phyloP scores from a whole-genome alignment of 2,888 invertebrate genomes.

The Agrotis puta region DNA sequence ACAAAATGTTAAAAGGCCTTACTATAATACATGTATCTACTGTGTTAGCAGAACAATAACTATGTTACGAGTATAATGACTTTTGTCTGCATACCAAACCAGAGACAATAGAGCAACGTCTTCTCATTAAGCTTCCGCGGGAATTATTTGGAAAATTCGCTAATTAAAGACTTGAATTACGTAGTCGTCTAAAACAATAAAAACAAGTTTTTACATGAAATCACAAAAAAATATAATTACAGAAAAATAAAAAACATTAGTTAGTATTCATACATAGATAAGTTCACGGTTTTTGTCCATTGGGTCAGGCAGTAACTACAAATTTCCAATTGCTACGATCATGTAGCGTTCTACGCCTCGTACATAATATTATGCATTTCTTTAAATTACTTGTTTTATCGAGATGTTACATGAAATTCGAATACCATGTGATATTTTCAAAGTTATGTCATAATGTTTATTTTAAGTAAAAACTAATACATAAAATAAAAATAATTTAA shows the following conservation, averaged over 20 bases:
- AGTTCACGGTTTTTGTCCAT: too few relatives aligned
- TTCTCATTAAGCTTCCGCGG: neutral
- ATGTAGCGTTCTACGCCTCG: too few relatives aligned
- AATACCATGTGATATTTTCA: neutral
- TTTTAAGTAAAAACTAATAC: too few relatives aligned
- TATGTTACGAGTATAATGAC: neutral
- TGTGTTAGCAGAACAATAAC: too few relatives aligned
- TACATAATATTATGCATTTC: too few relatives aligned
- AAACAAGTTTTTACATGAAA: neutral
- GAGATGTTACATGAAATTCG: neutral
- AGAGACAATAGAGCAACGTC: conserved; percentile 19
- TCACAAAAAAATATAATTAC: neutral
- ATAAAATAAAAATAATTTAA: too few relatives aligned
- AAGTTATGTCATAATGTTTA: too few relatives aligned
- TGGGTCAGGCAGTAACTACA: neutral
- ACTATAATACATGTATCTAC: too few relatives aligned
- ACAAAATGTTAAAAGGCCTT: too few relatives aligned
- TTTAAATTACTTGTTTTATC: too few relatives aligned
- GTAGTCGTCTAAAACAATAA: neutral
- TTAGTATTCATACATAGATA: too few relatives aligned
- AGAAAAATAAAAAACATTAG: neutral
- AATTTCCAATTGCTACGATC: neutral
- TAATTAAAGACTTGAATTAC: neutral
- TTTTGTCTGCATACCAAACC: neutral
- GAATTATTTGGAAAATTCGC: neutral